Evolutionary conservation across 2,888 invertebrate species (phyloP).

Genomic region (Yponomeuta plumbellus): DNA sequence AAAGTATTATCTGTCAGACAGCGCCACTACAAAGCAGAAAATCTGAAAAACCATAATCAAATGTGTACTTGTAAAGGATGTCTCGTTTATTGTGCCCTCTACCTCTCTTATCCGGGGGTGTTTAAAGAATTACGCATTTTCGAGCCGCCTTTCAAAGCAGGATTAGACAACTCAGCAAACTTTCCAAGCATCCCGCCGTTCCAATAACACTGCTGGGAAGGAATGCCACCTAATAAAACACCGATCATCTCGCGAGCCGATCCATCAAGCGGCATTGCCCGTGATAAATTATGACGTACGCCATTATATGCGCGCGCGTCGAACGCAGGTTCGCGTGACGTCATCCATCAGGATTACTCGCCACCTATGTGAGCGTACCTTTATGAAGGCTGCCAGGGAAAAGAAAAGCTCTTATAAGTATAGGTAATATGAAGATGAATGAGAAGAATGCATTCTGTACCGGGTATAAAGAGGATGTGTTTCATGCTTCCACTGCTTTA

Average conservation of each 20-base stretch:
- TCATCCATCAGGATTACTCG: slow-evolving; percentile 16
- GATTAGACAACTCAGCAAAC: background rate
- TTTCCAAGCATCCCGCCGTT: background rate
- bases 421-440: background rate
- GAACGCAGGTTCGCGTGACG: slow-evolving; percentile 10
- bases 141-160: no score
- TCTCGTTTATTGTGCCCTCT: no score
- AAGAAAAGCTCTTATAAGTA: background rate
- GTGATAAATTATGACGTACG: slow-evolving; percentile 6
- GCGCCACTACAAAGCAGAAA: no score
- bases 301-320: slow-evolving; percentile 6
- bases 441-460: no score
- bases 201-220: background rate
- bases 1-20: no score
- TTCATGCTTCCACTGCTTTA: no score
- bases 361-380: slow-evolving; percentile 5
- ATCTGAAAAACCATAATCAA: no score
- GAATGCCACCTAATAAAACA: background rate
- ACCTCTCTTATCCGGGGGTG: no score
- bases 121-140: no score
- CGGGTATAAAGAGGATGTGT: no score
- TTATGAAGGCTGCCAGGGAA: background rate
- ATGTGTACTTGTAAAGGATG: no score
- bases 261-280: slow-evolving; percentile 7
- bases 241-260: background rate